Percentiles rank a stretch among this genome's conserved stretches.
phyloP scores from a whole-genome alignment of 2,797 vertebrate genomes.

The Merluccius polli region DNA sequence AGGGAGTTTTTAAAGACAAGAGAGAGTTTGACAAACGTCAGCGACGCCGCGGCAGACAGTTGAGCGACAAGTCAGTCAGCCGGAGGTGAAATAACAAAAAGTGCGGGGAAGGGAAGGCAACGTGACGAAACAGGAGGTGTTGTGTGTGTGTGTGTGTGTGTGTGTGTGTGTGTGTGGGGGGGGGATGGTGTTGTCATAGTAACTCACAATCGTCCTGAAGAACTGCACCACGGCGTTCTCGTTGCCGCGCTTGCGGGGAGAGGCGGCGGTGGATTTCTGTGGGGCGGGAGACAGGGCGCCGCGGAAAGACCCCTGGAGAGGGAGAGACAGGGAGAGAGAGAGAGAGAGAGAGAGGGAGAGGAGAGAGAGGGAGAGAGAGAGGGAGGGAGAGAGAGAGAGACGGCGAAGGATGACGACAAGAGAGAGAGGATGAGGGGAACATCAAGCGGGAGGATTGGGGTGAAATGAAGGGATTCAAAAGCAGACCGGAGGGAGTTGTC shows the following conservation, averaged over 20 bases:
- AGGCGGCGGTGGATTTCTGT: constrained; percentile 82
- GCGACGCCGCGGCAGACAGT: constrained; percentile 20
- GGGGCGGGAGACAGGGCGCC: constrained; percentile 80
- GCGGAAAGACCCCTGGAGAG: constrained; percentile 74
- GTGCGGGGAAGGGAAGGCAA: constrained; percentile 11
- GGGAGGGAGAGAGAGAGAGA: background rate
- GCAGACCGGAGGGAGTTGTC: too few species aligned
- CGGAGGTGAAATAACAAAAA: background rate
- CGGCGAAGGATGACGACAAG: background rate
- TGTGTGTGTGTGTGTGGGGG: background rate
- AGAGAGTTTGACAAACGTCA: constrained; percentile 16
- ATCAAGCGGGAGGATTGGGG: too few species aligned
- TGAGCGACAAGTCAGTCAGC: background rate
- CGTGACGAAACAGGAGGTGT: constrained; percentile 13
- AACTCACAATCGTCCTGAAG: constrained; percentile 97
- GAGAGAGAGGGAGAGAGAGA: background rate
- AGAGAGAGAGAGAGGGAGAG: background rate
- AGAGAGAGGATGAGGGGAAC: too few species aligned
- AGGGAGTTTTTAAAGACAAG: constrained; percentile 1
- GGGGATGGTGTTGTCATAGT: background rate
- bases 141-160: background rate
- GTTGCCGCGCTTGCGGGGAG: constrained; percentile 81
- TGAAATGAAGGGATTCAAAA: background rate
- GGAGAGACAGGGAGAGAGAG: background rate
- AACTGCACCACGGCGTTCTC: constrained; percentile 96